Evolutionary conservation across 2,797 vertebrate genomes (phyloP), one percentile per base, ranked within the genome.

Genomic region (Sarcophilus harrisii): DNA sequence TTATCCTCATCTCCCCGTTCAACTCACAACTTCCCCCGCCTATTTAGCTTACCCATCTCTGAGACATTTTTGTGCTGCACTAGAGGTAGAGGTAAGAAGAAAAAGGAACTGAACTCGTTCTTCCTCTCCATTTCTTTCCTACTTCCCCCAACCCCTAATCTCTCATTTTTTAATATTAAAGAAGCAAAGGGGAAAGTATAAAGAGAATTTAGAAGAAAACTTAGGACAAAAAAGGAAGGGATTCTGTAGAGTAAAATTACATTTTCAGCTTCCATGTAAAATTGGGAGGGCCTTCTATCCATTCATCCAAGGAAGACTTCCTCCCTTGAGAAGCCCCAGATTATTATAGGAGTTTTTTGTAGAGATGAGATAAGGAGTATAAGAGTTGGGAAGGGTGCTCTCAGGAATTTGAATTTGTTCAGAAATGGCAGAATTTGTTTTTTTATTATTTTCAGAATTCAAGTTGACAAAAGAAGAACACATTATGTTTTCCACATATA

Each of bases 21-120:
- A 11, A 27, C 38, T 87, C 24, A 45, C 24, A 87, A 28, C 45
- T 87, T 45, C 21, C 21, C 55, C 95, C 90, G 94, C 91, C 27
- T 49, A 92, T 89, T 93, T 97, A 97, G 81, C 96, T 87, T 94
- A 29, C 94, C 54, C 57, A 5, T 97, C 90, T 95, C 96, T 95
- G 95, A 95, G 96, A 94, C 95, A 92, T 62, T 60, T 94, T 32
- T 38, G 27, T 87, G 73, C 73, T 87, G 9, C 94, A 18, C 73
- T 94, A 92, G 58, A 57, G 57, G 90, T 95, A 60, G 90, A 29
- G 54, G 95, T 95, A 91, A 93, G 89, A 93, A 94, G 97, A 96
- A 91, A 62, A 92, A 95, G 66, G 58, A 57, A 14, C 9, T 52
- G 58, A 66, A 45, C 27, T 11, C 9, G 1, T 12, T 49, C 9